These are phyloP conservation scores for Arion vulgaris DNA, from an alignment of 1,140 invertebrate genomes.

Conservation along the genomic window DNA sequence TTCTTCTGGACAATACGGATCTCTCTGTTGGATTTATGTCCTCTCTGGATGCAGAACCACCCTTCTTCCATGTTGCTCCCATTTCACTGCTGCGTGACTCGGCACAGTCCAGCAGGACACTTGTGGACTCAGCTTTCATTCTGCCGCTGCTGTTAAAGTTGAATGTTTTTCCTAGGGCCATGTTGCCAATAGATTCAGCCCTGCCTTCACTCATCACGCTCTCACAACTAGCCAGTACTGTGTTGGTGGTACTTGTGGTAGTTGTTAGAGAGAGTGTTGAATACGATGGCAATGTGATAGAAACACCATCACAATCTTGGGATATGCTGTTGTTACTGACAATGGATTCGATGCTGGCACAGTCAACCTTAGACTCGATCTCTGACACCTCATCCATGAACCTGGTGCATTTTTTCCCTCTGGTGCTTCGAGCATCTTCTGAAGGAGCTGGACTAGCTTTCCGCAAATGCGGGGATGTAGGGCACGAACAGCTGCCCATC, in stretches of 20 bases:
- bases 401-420: conserved; percentile 37
- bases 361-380: conserved; percentile 20
- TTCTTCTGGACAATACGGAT: background rate
- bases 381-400: conserved; percentile 39
- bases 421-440: conserved; percentile 13
- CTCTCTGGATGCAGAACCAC: conserved; percentile 7
- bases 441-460: conserved; percentile 40
- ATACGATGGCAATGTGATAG: background rate
- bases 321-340: conserved; percentile 19
- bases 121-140: conserved; percentile 36
- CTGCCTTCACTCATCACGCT: conserved; percentile 28
- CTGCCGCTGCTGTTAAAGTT: background rate
- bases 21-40: background rate
- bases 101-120: conserved; percentile 21
- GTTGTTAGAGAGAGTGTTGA: conserved; percentile 21
- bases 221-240: conserved; percentile 24
- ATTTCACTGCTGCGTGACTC: conserved; percentile 30
- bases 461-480: conserved; percentile 27
- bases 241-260: background rate
- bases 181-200: background rate
- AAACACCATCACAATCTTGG: conserved; percentile 6
- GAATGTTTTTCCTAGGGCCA: background rate
- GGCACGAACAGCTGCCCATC: conserved; percentile 27
- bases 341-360: conserved; percentile 11
- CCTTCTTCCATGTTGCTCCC: conserved; percentile 5